Evolutionary conservation across 2,113 vertebrate species (phyloP), one percentile per base, ranked within the genome.

Genomic region (Apteryx mantelli): DNA sequence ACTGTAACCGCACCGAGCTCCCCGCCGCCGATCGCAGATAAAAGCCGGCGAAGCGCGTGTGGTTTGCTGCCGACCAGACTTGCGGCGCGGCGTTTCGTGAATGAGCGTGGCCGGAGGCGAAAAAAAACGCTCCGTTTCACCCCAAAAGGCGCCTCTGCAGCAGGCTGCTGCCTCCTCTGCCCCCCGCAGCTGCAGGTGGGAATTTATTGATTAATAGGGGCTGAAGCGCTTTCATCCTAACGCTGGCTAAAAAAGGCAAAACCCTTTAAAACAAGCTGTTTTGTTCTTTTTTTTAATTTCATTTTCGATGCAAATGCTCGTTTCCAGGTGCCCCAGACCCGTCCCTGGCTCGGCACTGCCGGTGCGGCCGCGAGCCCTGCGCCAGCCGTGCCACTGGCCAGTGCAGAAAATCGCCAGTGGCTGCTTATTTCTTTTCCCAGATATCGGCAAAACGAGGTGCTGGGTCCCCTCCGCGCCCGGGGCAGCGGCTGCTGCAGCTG

Each of bases 21-120:
- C 94, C 91, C 40, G 87, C 93, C 95, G 19, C 95, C 81, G 90
- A 97, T 90, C 48, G 0, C 7, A 96, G 95, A 97, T 95, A 95
- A 96, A 94, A 94, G 58, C 78, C 84, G 63, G 76, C 91, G 89
- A 71, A 96, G 92, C 32, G 38, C 86, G 91, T 94, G 97, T 92
- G 97, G 89, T 96, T 96, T 96, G 75, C 86, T 96, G 87, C 91
- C 97, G 94, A 98, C 95, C 95, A 96, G 92, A 34, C 38, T 96
- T 96, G 97, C 36, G 97, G 97, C 52, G 2, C 16, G 86, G 88
- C 0, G 0, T 89, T 93, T 93, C 40, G 50, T 94, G 94, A 95
- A 95, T 92, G 97, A 92, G 87, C 69, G 2, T 68, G 86, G 44
- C 96, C 96, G 76, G 88, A 94, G 76, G 30, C 82, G 95, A 96